phyloP scores from a whole-genome alignment of 2,797 vertebrate species.

The Manis pentadactyla region DNA sequence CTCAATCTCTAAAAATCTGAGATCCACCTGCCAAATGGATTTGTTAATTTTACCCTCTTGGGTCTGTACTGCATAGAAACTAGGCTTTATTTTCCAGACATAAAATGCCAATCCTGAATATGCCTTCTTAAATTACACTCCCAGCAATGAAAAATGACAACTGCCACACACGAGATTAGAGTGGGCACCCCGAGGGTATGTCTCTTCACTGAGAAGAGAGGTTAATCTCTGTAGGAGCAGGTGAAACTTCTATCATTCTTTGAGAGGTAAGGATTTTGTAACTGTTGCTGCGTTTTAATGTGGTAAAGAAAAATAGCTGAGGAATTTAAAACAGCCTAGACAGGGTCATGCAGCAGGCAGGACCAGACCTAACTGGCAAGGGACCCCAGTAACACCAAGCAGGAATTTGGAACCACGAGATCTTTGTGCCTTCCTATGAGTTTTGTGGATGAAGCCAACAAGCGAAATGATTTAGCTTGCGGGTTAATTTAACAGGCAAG shows the following conservation, averaged over 20 bases:
- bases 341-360: background rate
- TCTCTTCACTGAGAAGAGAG: too few relatives aligned
- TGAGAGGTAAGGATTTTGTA: background rate
- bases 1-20: background rate
- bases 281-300: background rate
- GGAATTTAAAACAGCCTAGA: background rate
- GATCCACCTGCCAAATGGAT: background rate
- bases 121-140: background rate
- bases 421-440: background rate
- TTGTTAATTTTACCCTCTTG: background rate
- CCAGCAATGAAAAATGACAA: background rate
- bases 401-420: background rate
- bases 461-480: background rate
- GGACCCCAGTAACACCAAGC: background rate
- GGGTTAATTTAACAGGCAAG: background rate
- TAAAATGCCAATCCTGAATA: constrained; percentile 14
- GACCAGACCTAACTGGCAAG: background rate
- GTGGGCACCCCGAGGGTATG: accelerated
- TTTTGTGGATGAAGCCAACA: background rate
- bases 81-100: background rate
- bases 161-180: accelerated
- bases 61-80: background rate
- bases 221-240: background rate
- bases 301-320: background rate
- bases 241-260: background rate